These are phyloP conservation scores for Branchellion lobata DNA, from an alignment of 2,888 invertebrate genomes.

Conservation along the genomic window DNA sequence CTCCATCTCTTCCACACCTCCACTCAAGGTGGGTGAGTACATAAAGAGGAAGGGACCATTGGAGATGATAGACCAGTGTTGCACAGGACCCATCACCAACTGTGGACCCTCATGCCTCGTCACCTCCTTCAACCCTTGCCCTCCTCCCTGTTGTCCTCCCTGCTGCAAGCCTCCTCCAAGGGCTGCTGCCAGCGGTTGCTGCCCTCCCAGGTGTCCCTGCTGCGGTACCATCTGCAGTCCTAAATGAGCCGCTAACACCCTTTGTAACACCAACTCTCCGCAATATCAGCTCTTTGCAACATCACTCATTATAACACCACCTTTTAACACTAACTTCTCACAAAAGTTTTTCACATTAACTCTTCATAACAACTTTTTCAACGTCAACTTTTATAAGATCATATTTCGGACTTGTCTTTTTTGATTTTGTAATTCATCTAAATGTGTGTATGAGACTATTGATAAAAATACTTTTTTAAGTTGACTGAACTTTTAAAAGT, in stretches of 20 bases:
- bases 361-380: too few relatives aligned
- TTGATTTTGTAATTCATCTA: too few relatives aligned
- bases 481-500: too few relatives aligned
- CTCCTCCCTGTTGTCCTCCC: constrained; percentile 28
- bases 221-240: constrained; percentile 30
- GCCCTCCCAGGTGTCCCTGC: constrained; percentile 29
- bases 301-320: too few relatives aligned
- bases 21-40: constrained; percentile 32
- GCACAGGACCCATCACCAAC: constrained; percentile 33
- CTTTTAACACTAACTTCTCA: too few relatives aligned
- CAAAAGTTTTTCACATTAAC: too few relatives aligned
- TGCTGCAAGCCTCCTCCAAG: constrained; percentile 24
- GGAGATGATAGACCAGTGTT: constrained; percentile 33
- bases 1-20: too few relatives aligned
- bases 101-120: constrained; percentile 36
- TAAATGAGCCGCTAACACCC: not conserved
- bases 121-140: constrained; percentile 18
- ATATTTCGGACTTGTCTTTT: too few relatives aligned
- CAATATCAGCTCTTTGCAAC: too few relatives aligned
- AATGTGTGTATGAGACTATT: too few relatives aligned
- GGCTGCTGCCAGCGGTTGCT: not conserved
- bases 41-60: constrained; percentile 36
- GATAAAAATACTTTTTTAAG: too few relatives aligned
- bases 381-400: too few relatives aligned
- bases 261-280: not conserved